Evolutionary conservation across 2,113 vertebrate species (phyloP).

Genomic region (Todiramphus saurophagus): DNA sequence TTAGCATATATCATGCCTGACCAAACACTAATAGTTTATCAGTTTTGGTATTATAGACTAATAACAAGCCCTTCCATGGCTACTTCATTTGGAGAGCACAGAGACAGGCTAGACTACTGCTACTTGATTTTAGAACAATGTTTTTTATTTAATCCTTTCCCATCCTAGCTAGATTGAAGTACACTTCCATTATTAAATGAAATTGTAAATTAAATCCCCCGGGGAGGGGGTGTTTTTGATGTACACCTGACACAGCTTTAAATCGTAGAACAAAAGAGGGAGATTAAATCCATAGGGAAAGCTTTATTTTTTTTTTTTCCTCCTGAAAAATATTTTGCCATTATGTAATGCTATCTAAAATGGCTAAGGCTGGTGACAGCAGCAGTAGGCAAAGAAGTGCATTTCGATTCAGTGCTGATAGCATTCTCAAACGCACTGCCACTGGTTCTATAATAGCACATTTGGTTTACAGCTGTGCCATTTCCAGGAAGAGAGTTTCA

Average conservation of each 20-base stretch:
- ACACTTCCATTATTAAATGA: slow-evolving; percentile 61
- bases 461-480: slow-evolving; percentile 13
- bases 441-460: background rate
- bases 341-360: slow-evolving; percentile 26
- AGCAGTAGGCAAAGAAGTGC: background rate
- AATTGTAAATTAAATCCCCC: slow-evolving; percentile 32
- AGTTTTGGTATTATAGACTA: slow-evolving; percentile 47
- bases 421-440: background rate
- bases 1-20: slow-evolving; percentile 18
- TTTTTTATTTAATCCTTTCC: slow-evolving; percentile 43
- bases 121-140: slow-evolving; percentile 28
- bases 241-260: slow-evolving; percentile 35
- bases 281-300: slow-evolving; percentile 28
- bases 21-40: slow-evolving; percentile 58
- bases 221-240: background rate
- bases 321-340: slow-evolving; percentile 21
- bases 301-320: background rate
- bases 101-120: background rate
- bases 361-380: background rate
- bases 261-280: slow-evolving; percentile 12
- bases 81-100: slow-evolving; percentile 39
- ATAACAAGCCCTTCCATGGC: slow-evolving; percentile 26
- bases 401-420: background rate
- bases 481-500: slow-evolving; percentile 13
- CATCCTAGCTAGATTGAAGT: background rate